Base-by-base conservation (phyloP, 2,113 vertebrate species). In the Vulpes lagopus region DNA sequence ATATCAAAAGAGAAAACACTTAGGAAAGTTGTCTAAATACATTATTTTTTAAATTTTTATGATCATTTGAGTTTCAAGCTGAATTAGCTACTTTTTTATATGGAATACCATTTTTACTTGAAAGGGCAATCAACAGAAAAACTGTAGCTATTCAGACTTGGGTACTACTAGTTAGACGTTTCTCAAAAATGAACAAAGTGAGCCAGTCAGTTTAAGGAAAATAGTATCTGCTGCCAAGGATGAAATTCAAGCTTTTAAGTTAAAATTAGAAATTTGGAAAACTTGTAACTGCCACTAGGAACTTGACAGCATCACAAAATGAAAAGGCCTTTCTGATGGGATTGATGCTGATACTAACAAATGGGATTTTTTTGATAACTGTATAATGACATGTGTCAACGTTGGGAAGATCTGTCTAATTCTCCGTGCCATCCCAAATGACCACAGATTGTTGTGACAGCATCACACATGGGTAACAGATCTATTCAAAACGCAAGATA, bases 251-350 rank as follows among this genome's bases (percentile, higher is more conserved):
- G 12, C 17, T 90, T 95, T 95, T 94, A 89, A 85, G 23, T 43
- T 94, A 96, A 97, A 97, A 96, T 91, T 92, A 89, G 67, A 96
- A 96, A 90, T 92, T 95, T 95, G n/a, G 86, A 95, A 94, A 89
- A 59, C 8, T 20, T 83, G 0, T n/a, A 89, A 59, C 81, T 81
- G 11, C 43, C 10, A 69, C 38, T 23, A 2, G 23, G 12, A 82
- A 15, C 16, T 74, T 95, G n/a, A 89, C 43, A 92, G 30, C 53
- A 92, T 81, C 14, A 22, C 51, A 93, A 27, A 1, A 20, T 20
- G 86, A 23, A 89, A 62, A 87, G 38, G 20, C 2, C 38, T 92
- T 93, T 96, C 65, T 57, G 5, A 55, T 84, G 49, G 2, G 17
- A n/a, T 74, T 92, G 14, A 60, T 71, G 32, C 2, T 82, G 16